Evolutionary conservation across 2,113 vertebrate species (phyloP).

Genomic region (Loxodonta africana): DNA sequence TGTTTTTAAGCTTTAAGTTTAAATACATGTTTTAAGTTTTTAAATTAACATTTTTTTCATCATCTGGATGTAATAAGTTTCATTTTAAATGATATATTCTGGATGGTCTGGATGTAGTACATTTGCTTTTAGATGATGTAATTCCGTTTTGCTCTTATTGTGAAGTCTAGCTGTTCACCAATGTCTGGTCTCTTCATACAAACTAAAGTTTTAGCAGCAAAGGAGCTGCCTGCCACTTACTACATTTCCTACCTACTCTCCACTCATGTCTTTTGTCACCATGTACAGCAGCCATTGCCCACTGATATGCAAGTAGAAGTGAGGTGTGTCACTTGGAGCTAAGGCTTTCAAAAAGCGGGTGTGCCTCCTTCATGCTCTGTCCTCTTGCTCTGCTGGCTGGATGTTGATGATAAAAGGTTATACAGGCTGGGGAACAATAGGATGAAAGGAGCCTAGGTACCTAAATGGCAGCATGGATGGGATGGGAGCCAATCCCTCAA

Average conservation of each 20-base stretch:
- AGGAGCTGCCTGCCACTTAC: neutral
- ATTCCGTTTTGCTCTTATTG: neutral
- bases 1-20: neutral
- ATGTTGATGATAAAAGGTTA: neutral
- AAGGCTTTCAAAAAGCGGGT: neutral
- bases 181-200: neutral
- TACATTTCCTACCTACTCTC: neutral
- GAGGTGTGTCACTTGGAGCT: neutral
- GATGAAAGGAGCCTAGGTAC: neutral
- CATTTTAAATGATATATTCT: neutral
- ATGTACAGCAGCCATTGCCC: neutral
- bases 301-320: neutral
- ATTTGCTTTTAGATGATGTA: neutral
- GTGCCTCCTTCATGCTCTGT: neutral
- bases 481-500: neutral
- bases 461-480: neutral
- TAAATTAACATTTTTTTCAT: neutral
- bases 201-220: neutral
- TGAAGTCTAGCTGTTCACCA: neutral
- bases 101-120: no score
- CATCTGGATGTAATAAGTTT: neutral
- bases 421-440: fast-evolving
- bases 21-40: neutral
- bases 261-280: neutral
- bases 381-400: neutral